Evolutionary conservation across 53 echinoderm and acorn worm genomes (phyloP).

Genomic region (Echinarachnius parma): DNA sequence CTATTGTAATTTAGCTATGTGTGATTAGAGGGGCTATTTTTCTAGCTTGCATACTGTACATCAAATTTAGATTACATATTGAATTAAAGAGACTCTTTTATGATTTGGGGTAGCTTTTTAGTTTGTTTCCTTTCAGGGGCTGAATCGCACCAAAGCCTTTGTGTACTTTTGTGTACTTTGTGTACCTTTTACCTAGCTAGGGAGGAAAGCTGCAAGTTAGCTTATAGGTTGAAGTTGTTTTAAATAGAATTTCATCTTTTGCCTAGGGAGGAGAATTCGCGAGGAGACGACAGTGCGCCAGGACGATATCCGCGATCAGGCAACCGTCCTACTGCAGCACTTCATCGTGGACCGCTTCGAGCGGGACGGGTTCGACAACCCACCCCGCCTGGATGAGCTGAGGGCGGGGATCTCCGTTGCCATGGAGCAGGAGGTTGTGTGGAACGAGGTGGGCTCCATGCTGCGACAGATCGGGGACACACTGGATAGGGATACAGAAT

Average conservation of each 20-base stretch:
- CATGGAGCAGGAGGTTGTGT: slow-evolving; percentile 56
- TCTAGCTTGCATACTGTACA: not conserved
- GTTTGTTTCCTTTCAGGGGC: too few relatives aligned
- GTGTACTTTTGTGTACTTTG: too few relatives aligned
- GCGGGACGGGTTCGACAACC: slow-evolving; percentile 66
- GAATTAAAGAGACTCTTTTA: too few relatives aligned
- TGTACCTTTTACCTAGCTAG: too few relatives aligned
- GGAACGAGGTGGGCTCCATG: slow-evolving; percentile 72
- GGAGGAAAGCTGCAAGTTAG: too few relatives aligned
- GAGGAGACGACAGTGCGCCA: slow-evolving; percentile 54
- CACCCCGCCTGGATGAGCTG: slow-evolving; percentile 61
- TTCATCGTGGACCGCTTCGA: slow-evolving; percentile 91
- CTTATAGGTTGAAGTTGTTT: too few relatives aligned
- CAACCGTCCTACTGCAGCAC: slow-evolving; percentile 67
- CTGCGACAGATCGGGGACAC: slow-evolving; percentile 78
- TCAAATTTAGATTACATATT: too few relatives aligned
- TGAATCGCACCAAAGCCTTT: too few relatives aligned
- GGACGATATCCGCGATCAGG: slow-evolving; percentile 80
- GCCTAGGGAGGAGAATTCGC: too few relatives aligned
- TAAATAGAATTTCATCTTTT: not conserved
- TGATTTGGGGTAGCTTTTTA: too few relatives aligned
- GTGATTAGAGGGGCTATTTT: not conserved
- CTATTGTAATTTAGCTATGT: too few relatives aligned
- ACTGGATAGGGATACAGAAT: slow-evolving; percentile 73
- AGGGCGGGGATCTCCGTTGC: slow-evolving; percentile 36